Base-by-base conservation (phyloP, 2,888 invertebrate genomes). In the Helicoverpa assulta region DNA sequence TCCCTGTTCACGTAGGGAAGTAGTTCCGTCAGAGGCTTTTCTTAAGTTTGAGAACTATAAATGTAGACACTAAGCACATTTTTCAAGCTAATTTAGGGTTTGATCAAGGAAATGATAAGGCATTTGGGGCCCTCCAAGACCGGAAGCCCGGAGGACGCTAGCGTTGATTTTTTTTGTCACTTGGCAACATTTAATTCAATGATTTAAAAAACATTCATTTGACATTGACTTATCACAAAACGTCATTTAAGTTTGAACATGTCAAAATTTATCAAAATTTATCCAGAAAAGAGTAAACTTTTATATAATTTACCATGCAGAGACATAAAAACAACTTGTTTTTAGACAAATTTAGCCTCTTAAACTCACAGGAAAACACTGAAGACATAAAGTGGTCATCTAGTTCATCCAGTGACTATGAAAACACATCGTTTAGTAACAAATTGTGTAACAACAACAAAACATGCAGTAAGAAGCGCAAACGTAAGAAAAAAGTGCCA, bases 371-470 rank as follows among this genome's bases (percentile, higher is more conserved):
- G 88, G 91, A 93, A 63, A 73, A 86, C 37, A 83, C 76, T n/a
- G 91, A 91, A 71, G 91, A 93, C 68, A 95, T 95, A 33, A 87
- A 85, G 68, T 94, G 94, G 94, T 91, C 94, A 16, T 90, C 89
- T 4, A 94, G 93, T 73, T 92, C 93, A 21, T 91, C 93, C 0
- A 94, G 94, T 78, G 95, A 94, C 40, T 88, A 88, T 63, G 94
- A 94, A 81, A 88, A 90, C 64, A 62, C 75, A 12, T 67, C 80
- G 14, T 59, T 29, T 12, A 68, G 71, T 52, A 82, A 73, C 52
- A 84, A 83, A 29, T 63, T 78, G 16, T 71, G 50, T 51, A 87
- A 81, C 47, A 58, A 71, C 66, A 82, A 76, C 10, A 86, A 73
- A 71, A 73, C 62, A 29, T 68, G 63, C 56, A 81, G 66, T 50